These are phyloP conservation scores for Protophormia terraenovae DNA, from an alignment of 2,888 invertebrate species.

Conservation along the genomic window DNA sequence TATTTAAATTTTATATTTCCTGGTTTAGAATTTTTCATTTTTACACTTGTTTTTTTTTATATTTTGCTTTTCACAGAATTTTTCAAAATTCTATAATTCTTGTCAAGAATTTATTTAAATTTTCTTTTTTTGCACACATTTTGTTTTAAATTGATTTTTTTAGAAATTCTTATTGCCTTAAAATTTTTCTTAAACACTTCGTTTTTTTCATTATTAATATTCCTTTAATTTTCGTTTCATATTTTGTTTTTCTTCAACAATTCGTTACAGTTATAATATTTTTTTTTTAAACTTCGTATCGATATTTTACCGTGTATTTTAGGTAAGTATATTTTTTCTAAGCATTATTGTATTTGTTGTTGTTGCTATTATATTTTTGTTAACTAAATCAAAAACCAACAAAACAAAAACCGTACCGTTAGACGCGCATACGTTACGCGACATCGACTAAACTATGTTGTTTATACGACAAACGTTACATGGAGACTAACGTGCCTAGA, in stretches of 20 bases:
- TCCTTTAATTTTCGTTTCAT: background rate
- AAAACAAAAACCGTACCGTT: slow-evolving; percentile 61
- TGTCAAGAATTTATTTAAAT: background rate
- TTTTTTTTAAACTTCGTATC: slow-evolving; percentile 29
- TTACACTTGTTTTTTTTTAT: background rate
- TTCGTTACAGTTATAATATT: slow-evolving; percentile 29
- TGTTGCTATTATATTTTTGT: slow-evolving; percentile 32
- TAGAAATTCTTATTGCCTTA: background rate
- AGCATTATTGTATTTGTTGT: slow-evolving; percentile 31
- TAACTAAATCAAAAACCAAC: slow-evolving; percentile 46
- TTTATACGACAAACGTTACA: slow-evolving; percentile 75
- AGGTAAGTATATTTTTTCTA: slow-evolving; percentile 23
- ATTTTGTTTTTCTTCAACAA: slow-evolving; percentile 12
- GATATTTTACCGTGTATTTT: slow-evolving; percentile 10
- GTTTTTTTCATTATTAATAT: background rate
- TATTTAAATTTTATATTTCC: background rate
- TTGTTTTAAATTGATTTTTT: background rate
- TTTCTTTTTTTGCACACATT: slow-evolving; percentile 1
- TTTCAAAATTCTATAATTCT: slow-evolving; percentile 5
- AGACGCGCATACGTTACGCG: slow-evolving; percentile 59
- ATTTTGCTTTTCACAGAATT: background rate
- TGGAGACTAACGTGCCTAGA: slow-evolving; percentile 73
- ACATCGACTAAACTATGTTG: slow-evolving; percentile 70
- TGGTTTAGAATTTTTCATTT: background rate
- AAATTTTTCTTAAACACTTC: background rate